phyloP scores from a whole-genome alignment of 2,888 invertebrate species.

The Dione juno region DNA sequence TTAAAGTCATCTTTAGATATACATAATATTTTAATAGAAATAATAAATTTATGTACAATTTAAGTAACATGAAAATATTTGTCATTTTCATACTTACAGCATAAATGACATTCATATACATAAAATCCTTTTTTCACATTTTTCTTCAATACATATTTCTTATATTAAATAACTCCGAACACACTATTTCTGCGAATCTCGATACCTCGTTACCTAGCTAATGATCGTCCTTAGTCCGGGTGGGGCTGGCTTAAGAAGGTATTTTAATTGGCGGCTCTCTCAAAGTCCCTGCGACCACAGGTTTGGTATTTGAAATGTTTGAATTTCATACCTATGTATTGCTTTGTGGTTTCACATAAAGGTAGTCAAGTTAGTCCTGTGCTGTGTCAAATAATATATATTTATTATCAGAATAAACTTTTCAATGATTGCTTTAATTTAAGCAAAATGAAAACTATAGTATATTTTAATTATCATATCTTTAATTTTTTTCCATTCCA shows the following conservation, averaged over 20 bases:
- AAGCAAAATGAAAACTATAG: too few relatives aligned
- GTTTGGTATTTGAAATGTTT: conserved; percentile 50
- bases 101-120: background rate
- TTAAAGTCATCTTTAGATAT: too few relatives aligned
- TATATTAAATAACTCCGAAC: conserved; percentile 25
- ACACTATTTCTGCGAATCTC: conserved; percentile 33
- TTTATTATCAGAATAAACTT: background rate
- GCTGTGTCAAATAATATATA: background rate
- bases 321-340: conserved; percentile 39
- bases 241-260: conserved; percentile 47
- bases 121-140: background rate
- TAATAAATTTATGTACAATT: too few relatives aligned
- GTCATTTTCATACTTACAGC: background rate
- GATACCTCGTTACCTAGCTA: conserved; percentile 35
- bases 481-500: background rate
- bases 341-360: conserved; percentile 23
- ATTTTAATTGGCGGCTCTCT: conserved; percentile 63
- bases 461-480: too few relatives aligned
- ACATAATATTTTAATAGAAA: too few relatives aligned
- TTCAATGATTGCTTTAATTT: background rate
- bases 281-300: conserved; percentile 52
- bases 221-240: conserved; percentile 39
- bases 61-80: too few relatives aligned
- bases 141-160: background rate
- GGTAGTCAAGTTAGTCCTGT: background rate